Base-by-base conservation (phyloP, 2,113 vertebrate species). In the Phodopus roborovskii region DNA sequence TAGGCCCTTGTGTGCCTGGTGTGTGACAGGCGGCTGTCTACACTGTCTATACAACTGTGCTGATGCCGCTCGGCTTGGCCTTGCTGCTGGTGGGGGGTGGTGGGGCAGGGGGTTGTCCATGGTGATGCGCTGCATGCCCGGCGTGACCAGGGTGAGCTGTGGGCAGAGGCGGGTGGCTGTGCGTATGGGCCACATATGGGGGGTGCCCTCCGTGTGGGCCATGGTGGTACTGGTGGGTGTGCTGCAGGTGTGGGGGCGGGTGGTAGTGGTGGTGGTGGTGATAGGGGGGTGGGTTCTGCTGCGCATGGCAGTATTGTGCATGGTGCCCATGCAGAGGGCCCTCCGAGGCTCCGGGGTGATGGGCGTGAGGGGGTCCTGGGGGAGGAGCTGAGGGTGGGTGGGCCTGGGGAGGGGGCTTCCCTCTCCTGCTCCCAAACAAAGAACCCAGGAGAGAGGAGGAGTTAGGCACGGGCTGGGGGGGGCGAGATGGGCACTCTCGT, bases 261-360 rank as follows among this genome's bases (percentile, higher is more conserved):
- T 99, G 99, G 94, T 99, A 99, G 98, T 99, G 99, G 98, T 99
- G 99, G 98, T 99, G 99, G 97, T 99, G 99, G 97, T 99, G 99
- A 96, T 99, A 99, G 26, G 99, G 99, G 0, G 99, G 99, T 0
- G 99, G 99, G 97, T 99, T 99, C 98, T 99, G 98, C 98, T 99
- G 98, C 96, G 99, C 68, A 73, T 99, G 99, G 95, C 99, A 99
- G 98, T 99, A 99, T 97, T 99, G 99, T n/a, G 98, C 73, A 7
- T 99, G 99, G 95, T 99, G 99, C 0, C 98, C 97, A 60, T 99
- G 99, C 92, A 98, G 74, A 12, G 88, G 98, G 71, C 98, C 98
- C 96, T 99, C 99, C 0, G 92, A 85, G 17, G 99, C 98, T 33
- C 99, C 99, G 1, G 97, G 88, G 58, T 99, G 99, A 97, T 96